A percentile compares a stretch with the other conserved stretches of the same genome.
These are phyloP conservation scores for Trachelus iudaicus DNA, from an alignment of 2,888 invertebrate genomes.

Conservation along the genomic window DNA sequence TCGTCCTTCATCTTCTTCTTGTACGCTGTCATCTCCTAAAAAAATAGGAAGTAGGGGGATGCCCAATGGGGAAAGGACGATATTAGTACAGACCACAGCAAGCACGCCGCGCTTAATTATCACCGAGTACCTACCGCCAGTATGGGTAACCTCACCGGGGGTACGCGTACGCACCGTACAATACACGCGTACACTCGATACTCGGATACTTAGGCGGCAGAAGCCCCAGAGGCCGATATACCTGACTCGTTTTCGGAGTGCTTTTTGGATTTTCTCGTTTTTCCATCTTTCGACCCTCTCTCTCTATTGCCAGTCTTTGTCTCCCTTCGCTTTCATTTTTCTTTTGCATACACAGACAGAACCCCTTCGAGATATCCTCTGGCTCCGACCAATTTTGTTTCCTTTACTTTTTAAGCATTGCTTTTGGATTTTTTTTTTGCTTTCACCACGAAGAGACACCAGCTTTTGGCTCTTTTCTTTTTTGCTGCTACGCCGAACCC, in stretches of 20 bases:
- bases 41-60: conserved; percentile 36
- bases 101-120: neutral
- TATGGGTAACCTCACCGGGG: neutral
- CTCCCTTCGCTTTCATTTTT: neutral
- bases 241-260: neutral
- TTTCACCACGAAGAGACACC: neutral
- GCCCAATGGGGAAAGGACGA: neutral
- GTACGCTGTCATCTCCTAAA: conserved; percentile 87
- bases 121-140: neutral
- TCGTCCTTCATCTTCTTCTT: conserved; percentile 75
- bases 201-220: neutral
- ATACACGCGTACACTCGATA: neutral
- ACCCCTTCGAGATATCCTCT: neutral
- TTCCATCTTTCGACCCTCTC: neutral
- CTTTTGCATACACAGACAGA: neutral
- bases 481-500: neutral
- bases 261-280: neutral
- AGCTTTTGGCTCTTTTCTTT: neutral
- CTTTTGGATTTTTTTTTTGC: neutral
- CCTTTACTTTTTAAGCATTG: neutral
- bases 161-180: neutral
- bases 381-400: neutral
- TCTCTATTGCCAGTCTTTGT: neutral
- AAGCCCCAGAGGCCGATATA: neutral
- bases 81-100: neutral